Conservation (phyloP, 2,888 invertebrate genomes). For the Oligia fasciuncula region DNA sequence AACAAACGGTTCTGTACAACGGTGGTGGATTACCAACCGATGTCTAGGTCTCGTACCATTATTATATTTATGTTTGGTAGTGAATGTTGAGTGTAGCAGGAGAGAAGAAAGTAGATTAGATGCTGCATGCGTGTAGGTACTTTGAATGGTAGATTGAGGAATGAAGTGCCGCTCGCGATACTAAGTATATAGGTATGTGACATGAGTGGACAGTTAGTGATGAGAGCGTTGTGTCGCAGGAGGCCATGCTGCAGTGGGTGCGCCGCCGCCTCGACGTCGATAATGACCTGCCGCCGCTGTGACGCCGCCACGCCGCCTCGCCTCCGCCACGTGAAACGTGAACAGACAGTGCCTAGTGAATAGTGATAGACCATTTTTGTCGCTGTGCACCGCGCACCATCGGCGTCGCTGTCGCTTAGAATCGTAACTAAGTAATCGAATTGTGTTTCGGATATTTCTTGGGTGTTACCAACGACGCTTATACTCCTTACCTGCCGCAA, state of each 20-base stretch:
- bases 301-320: constrained; percentile 56
- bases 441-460: background rate
- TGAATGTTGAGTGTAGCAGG: background rate
- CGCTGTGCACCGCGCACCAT: background rate
- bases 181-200: background rate
- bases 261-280: constrained; percentile 83
- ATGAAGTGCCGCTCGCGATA: background rate
- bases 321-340: background rate
- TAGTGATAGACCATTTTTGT: constrained; percentile 1
- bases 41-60: background rate
- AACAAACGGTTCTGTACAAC: background rate
- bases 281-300: constrained; percentile 79
- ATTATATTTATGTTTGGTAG: background rate
- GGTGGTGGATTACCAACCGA: background rate
- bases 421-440: background rate
- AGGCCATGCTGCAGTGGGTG: constrained; percentile 84
- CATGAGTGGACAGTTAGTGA: background rate
- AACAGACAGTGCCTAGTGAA: background rate
- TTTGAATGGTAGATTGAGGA: background rate
- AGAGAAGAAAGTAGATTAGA: background rate
- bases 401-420: background rate
- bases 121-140: background rate
- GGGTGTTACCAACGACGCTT: background rate
- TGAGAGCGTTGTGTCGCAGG: constrained; percentile 67
- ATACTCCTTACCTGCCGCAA: background rate